A percentile compares a stretch with the other conserved stretches of the same genome.
Conservation (phyloP, 2,888 invertebrate genomes). For the Drosophila demipolita region DNA sequence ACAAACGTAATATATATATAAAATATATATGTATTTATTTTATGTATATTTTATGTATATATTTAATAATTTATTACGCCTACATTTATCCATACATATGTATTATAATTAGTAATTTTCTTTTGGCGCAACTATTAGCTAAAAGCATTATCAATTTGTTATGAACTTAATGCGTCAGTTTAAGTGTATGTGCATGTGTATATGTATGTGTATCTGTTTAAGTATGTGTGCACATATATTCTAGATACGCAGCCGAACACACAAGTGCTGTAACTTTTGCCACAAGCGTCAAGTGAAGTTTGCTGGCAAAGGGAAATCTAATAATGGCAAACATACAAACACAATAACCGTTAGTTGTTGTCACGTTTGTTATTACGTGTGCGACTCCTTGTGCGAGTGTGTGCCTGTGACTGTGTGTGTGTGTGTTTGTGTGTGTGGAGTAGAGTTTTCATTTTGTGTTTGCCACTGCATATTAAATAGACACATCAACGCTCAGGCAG, state of each 20-base stretch:
- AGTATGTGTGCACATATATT: neutral
- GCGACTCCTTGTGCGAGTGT: neutral
- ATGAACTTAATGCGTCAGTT: conserved; percentile 46
- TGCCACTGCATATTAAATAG: conserved; percentile 71
- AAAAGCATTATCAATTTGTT: conserved; percentile 8
- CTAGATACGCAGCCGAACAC: neutral
- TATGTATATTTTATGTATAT: no score
- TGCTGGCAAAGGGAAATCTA: conserved; percentile 66
- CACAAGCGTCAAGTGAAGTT: conserved; percentile 57
- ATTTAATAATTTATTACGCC: neutral
- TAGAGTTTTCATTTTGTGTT: conserved; percentile 71
- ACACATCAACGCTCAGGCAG: conserved; percentile 30
- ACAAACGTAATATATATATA: no score
- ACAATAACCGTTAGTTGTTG: conserved; percentile 58
- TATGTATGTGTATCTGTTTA: no score
- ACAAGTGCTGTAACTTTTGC: conserved; percentile 17
- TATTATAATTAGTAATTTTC: neutral
- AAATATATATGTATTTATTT: neutral
- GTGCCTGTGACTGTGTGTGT: conserved; percentile 8
- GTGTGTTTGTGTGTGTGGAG: conserved; percentile 24
- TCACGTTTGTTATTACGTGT: conserved; percentile 30
- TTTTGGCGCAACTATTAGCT: neutral
- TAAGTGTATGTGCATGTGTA: neutral
- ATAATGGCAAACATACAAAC: conserved; percentile 59
- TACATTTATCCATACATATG: neutral